A percentile compares a stretch with the other conserved stretches of the same genome.
These are phyloP conservation scores for Campylomormyrus numenius DNA, from an alignment of 2,113 vertebrate species.

Conservation along the genomic window DNA sequence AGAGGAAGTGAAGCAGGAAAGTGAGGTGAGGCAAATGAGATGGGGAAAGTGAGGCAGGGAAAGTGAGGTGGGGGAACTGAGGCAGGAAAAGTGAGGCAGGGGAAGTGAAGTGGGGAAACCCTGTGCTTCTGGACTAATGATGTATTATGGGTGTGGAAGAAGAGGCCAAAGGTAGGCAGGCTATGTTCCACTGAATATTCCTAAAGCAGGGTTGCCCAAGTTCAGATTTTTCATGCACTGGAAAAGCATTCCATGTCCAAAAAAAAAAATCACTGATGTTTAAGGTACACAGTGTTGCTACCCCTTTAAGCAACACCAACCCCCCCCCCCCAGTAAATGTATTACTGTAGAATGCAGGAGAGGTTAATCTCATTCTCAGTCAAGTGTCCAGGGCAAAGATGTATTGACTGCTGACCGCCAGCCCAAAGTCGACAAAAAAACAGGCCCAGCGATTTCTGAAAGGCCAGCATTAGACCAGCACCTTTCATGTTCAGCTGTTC, in stretches of 20 bases:
- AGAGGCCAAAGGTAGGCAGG: neutral
- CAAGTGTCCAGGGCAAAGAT: constrained; percentile 1
- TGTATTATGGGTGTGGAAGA: neutral
- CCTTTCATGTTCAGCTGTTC: neutral
- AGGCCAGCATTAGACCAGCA: neutral
- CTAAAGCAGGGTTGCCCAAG: neutral
- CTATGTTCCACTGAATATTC: neutral
- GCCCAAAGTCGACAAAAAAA: neutral
- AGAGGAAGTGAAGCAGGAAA: no score
- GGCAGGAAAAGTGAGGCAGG: no score
- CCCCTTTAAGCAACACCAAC: neutral
- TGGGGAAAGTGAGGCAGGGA: no score
- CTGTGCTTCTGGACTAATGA: neutral
- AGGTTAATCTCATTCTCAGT: neutral
- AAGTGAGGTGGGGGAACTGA: neutral
- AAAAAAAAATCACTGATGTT: neutral
- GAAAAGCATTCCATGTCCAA: neutral
- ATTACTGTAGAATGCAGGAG: neutral
- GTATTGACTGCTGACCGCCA: neutral
- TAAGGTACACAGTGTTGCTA: neutral
- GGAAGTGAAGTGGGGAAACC: neutral
- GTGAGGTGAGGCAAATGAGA: no score
- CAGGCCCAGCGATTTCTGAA: neutral
- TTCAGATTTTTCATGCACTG: neutral
- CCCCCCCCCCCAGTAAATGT: neutral